Evolutionary conservation across 2,888 invertebrate genomes (phyloP), one percentile per base, ranked within the genome.

Genomic region (Chloroclystis v-ata): DNA sequence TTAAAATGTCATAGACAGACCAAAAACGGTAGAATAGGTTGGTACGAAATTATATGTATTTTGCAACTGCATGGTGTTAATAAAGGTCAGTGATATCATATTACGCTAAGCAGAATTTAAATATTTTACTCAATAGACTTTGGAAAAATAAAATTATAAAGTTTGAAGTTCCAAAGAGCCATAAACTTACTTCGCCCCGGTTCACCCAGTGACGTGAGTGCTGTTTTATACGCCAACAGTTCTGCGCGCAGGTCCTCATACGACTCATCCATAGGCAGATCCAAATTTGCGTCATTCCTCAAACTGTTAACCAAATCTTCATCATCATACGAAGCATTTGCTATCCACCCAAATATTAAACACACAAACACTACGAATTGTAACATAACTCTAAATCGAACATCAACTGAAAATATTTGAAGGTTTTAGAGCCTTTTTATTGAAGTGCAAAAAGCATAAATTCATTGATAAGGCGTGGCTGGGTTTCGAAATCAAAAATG

Each of bases 201-300:
- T 61, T 16, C 52, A 24, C 61, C 42, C 10, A 84, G 60, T 0
- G 76, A 66, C 6, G 78, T 69, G 1, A 87, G 65, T 1, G 78
- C 81, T 1, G 81, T 71, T 40, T 80, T 76, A 54, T 83, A 82
- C 11, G 86, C 86, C 0, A 85, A 67, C 37, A 86, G 60, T 46
- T 87, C 83, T 0, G 84, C 85, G 1, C 82, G 69, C 10, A 87
- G 65, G 54, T 87, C 85, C 45, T 87, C 86, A 49, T 85, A 86
- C 50, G 86, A 85, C 37, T 79, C 81, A 37, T 87, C 86, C 12
- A 51, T 60, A n/a, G 86, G 63, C 20, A 82, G 67, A 58, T 83
- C 85, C 50, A 80, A 61, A 57, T 82, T 82, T 3, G 62, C 75
- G 37, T 84, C 77, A 55, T 76, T 69, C 37, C 63, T 72, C 53